phyloP scores from a whole-genome alignment of 2,113 vertebrate genomes.

The Dissostichus mawsoni region DNA sequence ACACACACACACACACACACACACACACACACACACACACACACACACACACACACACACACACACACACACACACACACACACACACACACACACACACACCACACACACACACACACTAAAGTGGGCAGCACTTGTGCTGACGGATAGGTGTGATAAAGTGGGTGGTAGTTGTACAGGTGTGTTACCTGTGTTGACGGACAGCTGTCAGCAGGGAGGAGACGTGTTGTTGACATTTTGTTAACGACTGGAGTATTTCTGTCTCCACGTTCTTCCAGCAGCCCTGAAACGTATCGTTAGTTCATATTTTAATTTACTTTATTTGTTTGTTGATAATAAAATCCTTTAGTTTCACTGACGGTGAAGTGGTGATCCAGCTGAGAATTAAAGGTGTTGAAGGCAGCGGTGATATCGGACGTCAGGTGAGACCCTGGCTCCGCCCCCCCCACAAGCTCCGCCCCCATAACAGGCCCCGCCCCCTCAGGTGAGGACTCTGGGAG shows the following conservation, averaged over 20 bases:
- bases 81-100: background rate
- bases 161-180: background rate
- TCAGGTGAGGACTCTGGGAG: slow-evolving; percentile 9
- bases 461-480: slow-evolving; percentile 11
- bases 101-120: background rate
- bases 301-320: no score
- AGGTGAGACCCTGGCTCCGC: slow-evolving; percentile 45
- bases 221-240: slow-evolving; percentile 81
- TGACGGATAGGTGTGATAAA: no score
- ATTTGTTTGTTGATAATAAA: background rate
- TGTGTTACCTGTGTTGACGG: slow-evolving; percentile 61
- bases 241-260: slow-evolving; percentile 70
- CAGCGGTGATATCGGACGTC: slow-evolving; percentile 71
- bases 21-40: background rate
- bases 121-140: background rate
- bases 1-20: background rate
- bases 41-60: background rate
- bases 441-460: background rate
- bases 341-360: slow-evolving; percentile 72
- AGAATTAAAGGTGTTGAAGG: slow-evolving; percentile 84
- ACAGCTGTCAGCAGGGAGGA: slow-evolving; percentile 84
- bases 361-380: slow-evolving; percentile 83
- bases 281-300: slow-evolving; percentile 22
- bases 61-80: background rate
- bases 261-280: slow-evolving; percentile 71